These are phyloP conservation scores for Acleris laterana DNA, from an alignment of 2,888 invertebrate genomes.

Conservation along the genomic window DNA sequence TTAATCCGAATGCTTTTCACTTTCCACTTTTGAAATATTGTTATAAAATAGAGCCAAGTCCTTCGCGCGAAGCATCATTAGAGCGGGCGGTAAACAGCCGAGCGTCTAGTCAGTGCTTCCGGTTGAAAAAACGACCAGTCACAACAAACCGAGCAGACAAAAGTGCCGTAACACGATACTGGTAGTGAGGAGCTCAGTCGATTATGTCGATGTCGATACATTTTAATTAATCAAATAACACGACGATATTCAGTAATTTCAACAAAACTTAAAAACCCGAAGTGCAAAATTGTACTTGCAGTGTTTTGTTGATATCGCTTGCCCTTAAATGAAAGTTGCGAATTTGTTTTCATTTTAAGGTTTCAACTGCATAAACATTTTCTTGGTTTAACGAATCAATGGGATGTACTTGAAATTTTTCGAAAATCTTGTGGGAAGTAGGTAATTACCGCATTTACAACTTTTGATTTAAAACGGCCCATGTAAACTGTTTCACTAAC, in stretches of 20 bases:
- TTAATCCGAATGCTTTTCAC: slow-evolving; percentile 5
- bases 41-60: slow-evolving; percentile 23
- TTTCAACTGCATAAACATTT: too few species aligned
- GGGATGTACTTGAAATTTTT: too few species aligned
- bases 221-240: neutral
- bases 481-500: neutral
- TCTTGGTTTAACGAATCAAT: too few species aligned
- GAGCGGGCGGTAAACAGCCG: slow-evolving; percentile 50
- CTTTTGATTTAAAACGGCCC: neutral
- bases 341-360: too few species aligned
- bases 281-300: too few species aligned
- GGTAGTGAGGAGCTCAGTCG: slow-evolving; percentile 44
- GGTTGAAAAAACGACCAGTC: slow-evolving; percentile 49
- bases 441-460: neutral
- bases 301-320: too few species aligned
- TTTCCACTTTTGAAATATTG: slow-evolving; percentile 30
- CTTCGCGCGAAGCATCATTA: slow-evolving; percentile 47
- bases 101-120: slow-evolving; percentile 46
- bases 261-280: too few species aligned
- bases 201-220: slow-evolving; percentile 23
- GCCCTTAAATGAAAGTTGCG: too few species aligned
- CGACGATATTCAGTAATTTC: too few species aligned
- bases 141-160: slow-evolving; percentile 51
- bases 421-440: too few species aligned
- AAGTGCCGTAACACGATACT: slow-evolving; percentile 56